Conservation (phyloP, 2,113 vertebrate species). For the Nettapus auritus region DNA sequence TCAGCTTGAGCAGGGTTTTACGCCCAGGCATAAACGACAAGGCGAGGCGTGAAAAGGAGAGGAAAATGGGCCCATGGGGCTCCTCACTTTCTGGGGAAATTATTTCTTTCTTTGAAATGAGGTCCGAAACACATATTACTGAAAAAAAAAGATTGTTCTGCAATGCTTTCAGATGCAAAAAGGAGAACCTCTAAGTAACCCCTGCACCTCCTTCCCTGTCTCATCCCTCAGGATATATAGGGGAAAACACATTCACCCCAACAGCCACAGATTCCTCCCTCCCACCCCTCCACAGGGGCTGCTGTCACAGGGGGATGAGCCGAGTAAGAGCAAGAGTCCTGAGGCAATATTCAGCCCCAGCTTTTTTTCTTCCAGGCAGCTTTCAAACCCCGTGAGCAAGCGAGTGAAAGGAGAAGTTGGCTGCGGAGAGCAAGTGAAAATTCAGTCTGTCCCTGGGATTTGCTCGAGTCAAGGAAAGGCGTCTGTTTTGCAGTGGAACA, state of each 20-base stretch:
- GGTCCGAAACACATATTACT: not conserved
- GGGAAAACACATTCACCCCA: too few species aligned
- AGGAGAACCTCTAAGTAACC: not conserved
- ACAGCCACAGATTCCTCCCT: not conserved
- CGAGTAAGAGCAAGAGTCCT: not conserved
- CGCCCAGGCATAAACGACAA: not conserved
- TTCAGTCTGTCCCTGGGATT: not conserved
- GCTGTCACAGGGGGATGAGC: not conserved
- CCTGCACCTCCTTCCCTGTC: not conserved
- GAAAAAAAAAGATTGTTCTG: not conserved
- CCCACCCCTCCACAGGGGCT: not conserved
- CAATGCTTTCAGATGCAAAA: not conserved
- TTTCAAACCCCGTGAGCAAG: not conserved
- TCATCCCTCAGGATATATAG: not conserved
- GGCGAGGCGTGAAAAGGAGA: not conserved
- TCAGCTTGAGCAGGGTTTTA: not conserved
- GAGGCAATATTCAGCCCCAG: not conserved
- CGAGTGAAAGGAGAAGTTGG: not conserved
- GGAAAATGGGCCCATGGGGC: not conserved
- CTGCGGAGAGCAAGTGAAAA: not conserved
- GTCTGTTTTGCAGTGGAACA: not conserved
- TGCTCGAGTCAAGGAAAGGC: slow-evolving; percentile 1
- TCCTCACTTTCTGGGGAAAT: not conserved
- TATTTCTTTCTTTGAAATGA: not conserved
- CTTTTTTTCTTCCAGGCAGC: not conserved